Conservation (phyloP, 2,888 invertebrate genomes). For the Peribatodes rhomboidaria region DNA sequence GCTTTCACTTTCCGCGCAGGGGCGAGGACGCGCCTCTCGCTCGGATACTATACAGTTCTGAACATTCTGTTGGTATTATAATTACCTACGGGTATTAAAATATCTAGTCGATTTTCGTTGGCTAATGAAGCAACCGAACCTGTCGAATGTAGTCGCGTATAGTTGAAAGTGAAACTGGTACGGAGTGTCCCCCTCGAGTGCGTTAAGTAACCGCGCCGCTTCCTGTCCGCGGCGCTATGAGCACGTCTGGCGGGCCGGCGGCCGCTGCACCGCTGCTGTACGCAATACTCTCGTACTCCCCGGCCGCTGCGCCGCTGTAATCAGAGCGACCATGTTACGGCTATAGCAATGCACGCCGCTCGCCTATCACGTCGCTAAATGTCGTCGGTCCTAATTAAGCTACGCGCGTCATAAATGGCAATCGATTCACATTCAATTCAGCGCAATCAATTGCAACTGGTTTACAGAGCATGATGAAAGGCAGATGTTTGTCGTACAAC, state of each 20-base stretch:
- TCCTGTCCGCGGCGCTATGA: constrained; percentile 7
- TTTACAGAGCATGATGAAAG: too few relatives aligned
- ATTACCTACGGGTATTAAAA: neutral
- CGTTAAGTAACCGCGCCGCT: constrained; percentile 11
- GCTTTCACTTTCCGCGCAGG: constrained; percentile 21
- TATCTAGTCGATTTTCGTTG: neutral
- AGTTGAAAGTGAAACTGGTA: constrained; percentile 30
- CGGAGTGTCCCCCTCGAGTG: constrained; percentile 19
- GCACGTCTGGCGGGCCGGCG: neutral
- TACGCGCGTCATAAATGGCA: too few relatives aligned
- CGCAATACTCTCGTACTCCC: neutral
- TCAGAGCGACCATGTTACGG: neutral
- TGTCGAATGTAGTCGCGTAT: constrained; percentile 10
- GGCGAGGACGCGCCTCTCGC: constrained; percentile 1
- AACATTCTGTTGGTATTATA: too few relatives aligned
- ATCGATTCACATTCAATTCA: too few relatives aligned
- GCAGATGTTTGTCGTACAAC: too few relatives aligned
- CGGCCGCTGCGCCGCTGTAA: neutral
- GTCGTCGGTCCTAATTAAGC: too few relatives aligned
- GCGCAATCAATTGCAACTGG: too few relatives aligned
- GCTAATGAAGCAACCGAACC: constrained; percentile 6
- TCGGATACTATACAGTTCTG: neutral
- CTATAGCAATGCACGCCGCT: neutral
- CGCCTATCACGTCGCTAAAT: too few relatives aligned
- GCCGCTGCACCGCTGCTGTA: neutral